A percentile compares a stretch with the other conserved stretches of the same genome.
These are phyloP conservation scores for Halictus rubicundus DNA, from an alignment of 1,140 invertebrate species.

Conservation along the genomic window DNA sequence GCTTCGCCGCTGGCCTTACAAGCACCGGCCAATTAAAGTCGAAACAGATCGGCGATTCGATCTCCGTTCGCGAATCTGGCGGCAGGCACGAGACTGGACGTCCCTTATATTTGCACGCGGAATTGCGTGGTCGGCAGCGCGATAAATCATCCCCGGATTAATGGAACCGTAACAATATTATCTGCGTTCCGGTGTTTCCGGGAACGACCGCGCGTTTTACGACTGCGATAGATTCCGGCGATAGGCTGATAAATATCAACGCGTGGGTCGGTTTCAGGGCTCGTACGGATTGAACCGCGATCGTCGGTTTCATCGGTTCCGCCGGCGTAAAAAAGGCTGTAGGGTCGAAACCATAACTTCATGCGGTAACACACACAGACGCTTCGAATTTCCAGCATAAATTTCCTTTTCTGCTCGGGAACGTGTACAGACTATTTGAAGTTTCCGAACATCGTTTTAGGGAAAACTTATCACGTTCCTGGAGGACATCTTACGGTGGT, in stretches of 20 bases:
- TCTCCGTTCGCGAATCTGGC: slow-evolving; percentile 11
- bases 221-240: slow-evolving; percentile 35
- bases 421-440: too few relatives aligned
- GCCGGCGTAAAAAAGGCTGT: neutral
- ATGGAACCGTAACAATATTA: slow-evolving; percentile 59
- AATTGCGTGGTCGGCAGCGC: slow-evolving; percentile 38
- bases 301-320: neutral
- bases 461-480: too few relatives aligned
- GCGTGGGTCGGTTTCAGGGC: neutral
- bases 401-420: too few relatives aligned
- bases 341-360: too few relatives aligned
- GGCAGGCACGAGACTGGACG: neutral
- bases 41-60: neutral
- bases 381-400: too few relatives aligned
- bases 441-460: too few relatives aligned
- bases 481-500: too few relatives aligned
- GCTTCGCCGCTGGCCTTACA: too few relatives aligned
- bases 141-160: slow-evolving; percentile 57
- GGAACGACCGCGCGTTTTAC: slow-evolving; percentile 35
- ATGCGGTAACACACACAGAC: too few relatives aligned
- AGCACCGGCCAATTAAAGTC: neutral
- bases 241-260: slow-evolving; percentile 31
- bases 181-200: slow-evolving; percentile 32
- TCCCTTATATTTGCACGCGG: slow-evolving; percentile 42
- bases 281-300: slow-evolving; percentile 11